Evolutionary conservation across 1,140 invertebrate species (phyloP), one percentile per base, ranked within the genome.

Genomic region (Palaemon carinicauda): DNA sequence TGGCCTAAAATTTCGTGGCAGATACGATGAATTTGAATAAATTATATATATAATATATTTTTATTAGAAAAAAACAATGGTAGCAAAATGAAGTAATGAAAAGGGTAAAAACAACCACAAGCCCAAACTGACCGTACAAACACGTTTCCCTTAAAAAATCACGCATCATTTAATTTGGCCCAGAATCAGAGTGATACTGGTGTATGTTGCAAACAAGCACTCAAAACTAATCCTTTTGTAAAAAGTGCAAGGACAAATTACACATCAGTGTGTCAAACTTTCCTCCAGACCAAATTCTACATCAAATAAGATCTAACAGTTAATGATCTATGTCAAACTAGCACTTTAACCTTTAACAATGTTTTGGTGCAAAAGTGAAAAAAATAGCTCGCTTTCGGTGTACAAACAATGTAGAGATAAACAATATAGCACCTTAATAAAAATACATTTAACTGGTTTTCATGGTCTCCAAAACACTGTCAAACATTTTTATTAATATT

Each of bases 91-190:
- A 41, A 60, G 71, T 50, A 75, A 74, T 75, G 52, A 41, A 50
- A 41, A 41, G 41, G 31, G n/a, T 52, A 41, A 60, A 75, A 53
- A 60, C 56, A 83, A 83, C 82, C 74, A 77, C 82, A 77, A 83
- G 82, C 82, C 82, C 82, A 83, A 83, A 82, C 73, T 83, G 73
- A 82, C 71, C 71, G 29, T 54, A 33, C 31, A 73, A 3, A 77
- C 81, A 77, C 60, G 52, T 15, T 52, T 41, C 33, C 29, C 74
- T 21, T 75, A 60, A 83, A 75, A 51, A 71, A 71, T 54, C 56
- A 81, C 51, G 56, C 73, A 51, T 83, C 74, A 41, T 14, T n/a
- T 41, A 9, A 77, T 83, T 31, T 77, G 82, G 74, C 41, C 73
- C 77, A 12, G 82, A 83, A 53, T 56, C 51, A 29, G 17, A 75